A percentile compares a stretch with the other conserved stretches of the same genome.
phyloP scores from a whole-genome alignment of 2,113 vertebrate genomes.

The Xiphophorus maculatus region DNA sequence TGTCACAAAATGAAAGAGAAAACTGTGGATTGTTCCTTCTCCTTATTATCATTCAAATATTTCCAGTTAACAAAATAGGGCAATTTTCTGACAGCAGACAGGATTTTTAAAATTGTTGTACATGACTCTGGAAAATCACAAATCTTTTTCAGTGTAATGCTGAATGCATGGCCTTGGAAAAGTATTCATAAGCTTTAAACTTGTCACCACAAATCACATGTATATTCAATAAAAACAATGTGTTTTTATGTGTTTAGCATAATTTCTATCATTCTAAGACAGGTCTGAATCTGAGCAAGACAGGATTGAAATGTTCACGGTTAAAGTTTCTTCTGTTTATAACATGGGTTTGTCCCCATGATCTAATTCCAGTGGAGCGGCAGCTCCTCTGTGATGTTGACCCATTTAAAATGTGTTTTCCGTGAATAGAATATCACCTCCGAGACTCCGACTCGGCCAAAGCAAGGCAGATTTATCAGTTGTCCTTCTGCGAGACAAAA shows the following conservation, averaged over 20 bases:
- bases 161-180: no score
- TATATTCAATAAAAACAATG: neutral
- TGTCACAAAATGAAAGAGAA: no score
- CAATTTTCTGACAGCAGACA: no score
- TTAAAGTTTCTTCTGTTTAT: neutral
- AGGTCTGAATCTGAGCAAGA: neutral
- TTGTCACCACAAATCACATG: no score
- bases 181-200: no score
- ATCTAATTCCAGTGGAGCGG: slow-evolving; percentile 29
- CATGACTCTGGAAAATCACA: no score
- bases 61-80: neutral
- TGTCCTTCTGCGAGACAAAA: slow-evolving; percentile 4
- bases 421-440: slow-evolving; percentile 75
- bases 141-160: no score
- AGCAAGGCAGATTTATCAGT: slow-evolving; percentile 11
- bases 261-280: neutral
- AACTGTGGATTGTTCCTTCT: no score
- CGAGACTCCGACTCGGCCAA: slow-evolving; percentile 41
- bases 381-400: slow-evolving; percentile 57
- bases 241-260: neutral
- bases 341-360: slow-evolving; percentile 14
- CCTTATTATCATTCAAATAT: neutral
- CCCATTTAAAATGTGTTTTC: slow-evolving; percentile 71
- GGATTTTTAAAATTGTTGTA: no score
- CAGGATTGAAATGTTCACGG: neutral